phyloP scores from a whole-genome alignment of 2,888 invertebrate species.

The Caenorhabditis zanzibari region DNA sequence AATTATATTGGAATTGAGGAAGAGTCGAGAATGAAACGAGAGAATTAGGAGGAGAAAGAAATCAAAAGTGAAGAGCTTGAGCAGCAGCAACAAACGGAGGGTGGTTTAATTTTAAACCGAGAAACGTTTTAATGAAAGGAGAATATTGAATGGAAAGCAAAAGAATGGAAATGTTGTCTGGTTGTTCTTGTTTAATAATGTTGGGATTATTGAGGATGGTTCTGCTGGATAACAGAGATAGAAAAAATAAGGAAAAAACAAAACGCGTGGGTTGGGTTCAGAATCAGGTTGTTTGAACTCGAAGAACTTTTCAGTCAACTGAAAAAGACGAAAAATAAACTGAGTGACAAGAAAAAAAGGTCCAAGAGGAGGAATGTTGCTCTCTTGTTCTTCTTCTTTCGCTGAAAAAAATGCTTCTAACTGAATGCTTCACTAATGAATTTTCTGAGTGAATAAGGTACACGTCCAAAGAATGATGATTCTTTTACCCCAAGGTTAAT shows the following conservation, averaged over 20 bases:
- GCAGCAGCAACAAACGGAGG: background rate
- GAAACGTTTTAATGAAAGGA: background rate
- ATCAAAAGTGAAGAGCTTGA: background rate
- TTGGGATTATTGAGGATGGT: conserved; percentile 24
- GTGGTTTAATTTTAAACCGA: conserved; percentile 9
- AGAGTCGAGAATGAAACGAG: conserved; percentile 7
- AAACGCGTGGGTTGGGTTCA: background rate
- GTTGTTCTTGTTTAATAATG: conserved; percentile 15
- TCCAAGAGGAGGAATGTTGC: conserved; percentile 31
- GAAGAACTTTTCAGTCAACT: conserved; percentile 17
- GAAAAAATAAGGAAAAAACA: background rate
- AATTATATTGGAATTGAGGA: background rate
- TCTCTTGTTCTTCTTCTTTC: background rate
- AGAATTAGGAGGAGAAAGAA: conserved; percentile 9
- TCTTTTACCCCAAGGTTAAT: conserved; percentile 36
- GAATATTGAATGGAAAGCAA: background rate
- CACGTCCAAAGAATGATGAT: conserved; percentile 1
- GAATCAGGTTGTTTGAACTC: conserved; percentile 9
- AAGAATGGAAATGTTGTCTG: background rate
- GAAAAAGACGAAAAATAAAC: background rate
- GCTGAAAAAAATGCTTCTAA: conserved; percentile 8
- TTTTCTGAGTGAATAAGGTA: conserved; percentile 12
- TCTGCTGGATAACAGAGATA: conserved; percentile 4
- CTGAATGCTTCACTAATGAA: conserved; percentile 32
- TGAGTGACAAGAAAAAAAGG: conserved; percentile 5